Evolutionary conservation across 2,113 vertebrate species (phyloP), one percentile per base, ranked within the genome.

Genomic region (Catharus minimus): DNA sequence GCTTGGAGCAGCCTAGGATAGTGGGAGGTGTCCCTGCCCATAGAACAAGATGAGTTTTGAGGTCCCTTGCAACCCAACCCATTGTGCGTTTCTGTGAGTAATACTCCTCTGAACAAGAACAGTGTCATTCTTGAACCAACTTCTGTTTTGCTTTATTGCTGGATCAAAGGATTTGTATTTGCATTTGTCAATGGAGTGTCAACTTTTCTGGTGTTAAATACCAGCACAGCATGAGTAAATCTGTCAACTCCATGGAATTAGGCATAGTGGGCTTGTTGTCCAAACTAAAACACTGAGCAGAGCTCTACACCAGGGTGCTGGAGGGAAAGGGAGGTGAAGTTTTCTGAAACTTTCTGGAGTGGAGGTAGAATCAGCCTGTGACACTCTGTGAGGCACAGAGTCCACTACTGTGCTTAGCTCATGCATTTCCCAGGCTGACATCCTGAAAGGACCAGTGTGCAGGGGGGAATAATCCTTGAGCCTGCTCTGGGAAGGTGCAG

Each of bases 341-440:
- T 19, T 56, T 28, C 61, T 57, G 32, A 41, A 61, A 27, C 15
- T 56, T 32, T 26, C 41, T 65, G 41, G n/a, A 24, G 10, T 57
- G 57, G 12, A 64, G 30, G 21, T 38, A 12, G 7, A 61, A 52
- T 65, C 33, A 50, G 9, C 18, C 15, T 68, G 0, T 75, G 57
- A 5, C 6, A 6, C 18, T n/a, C 13, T n/a, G 1, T 7, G 5
- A 36, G 67, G 44, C 24, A 12, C 27, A 8, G 5, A 11, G 23
- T 13, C 24, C 17, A 2, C 12, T 44, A 58, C 5, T 41, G 11
- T 72, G 41, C 49, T 55, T 33, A 61, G 65, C 57, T 88, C 33
- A 24, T 0, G 0, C 72, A 13, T 62, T 66, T 86, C 26, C 22
- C 20, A 17, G 28, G 36, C 52, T 8, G 5, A 4, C 22, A 21